Percentiles rank a stretch among this genome's conserved stretches.
These are phyloP conservation scores for Hyposoter dolosus DNA, from an alignment of 2,888 invertebrate species.

Conservation along the genomic window DNA sequence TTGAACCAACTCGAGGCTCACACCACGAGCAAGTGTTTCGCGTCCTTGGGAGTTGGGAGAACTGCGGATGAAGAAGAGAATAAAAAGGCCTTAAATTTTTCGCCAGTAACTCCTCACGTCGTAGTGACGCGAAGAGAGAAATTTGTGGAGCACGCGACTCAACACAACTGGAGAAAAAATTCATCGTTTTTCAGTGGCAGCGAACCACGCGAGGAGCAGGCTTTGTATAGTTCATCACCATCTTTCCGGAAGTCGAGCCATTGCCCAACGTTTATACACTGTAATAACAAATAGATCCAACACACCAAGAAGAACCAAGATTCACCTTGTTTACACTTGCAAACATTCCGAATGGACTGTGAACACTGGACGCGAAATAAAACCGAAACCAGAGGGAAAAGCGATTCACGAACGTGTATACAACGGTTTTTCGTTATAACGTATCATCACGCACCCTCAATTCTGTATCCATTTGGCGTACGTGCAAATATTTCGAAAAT, in stretches of 20 bases:
- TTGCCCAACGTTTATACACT: slow-evolving; percentile 53
- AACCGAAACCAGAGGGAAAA: slow-evolving; percentile 1
- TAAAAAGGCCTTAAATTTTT: slow-evolving; percentile 11
- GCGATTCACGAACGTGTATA: not conserved
- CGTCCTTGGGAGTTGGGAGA: slow-evolving; percentile 45
- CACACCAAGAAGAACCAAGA: slow-evolving; percentile 10
- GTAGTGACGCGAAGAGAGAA: slow-evolving; percentile 18
- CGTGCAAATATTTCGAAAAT: slow-evolving; percentile 25
- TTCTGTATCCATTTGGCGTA: not conserved
- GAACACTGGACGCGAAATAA: slow-evolving; percentile 9
- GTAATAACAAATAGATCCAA: slow-evolving; percentile 64
- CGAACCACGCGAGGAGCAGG: slow-evolving; percentile 28
- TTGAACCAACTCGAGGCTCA: not conserved
- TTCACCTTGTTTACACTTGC: slow-evolving; percentile 36
- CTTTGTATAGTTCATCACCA: slow-evolving; percentile 52
- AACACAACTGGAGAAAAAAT: slow-evolving; percentile 15
- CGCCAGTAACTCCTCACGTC: not conserved
- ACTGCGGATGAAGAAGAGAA: slow-evolving; percentile 26
- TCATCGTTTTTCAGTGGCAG: slow-evolving; percentile 51
- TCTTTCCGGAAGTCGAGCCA: slow-evolving; percentile 63
- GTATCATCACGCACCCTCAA: slow-evolving; percentile 11
- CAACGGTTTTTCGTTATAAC: slow-evolving; percentile 33
- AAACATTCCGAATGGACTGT: slow-evolving; percentile 18
- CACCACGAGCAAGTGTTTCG: slow-evolving; percentile 39
- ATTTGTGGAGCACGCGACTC: slow-evolving; percentile 8